A percentile compares a stretch with the other conserved stretches of the same genome.
phyloP scores from a whole-genome alignment of 2,113 vertebrate species.

The Malurus alboscapulatus region DNA sequence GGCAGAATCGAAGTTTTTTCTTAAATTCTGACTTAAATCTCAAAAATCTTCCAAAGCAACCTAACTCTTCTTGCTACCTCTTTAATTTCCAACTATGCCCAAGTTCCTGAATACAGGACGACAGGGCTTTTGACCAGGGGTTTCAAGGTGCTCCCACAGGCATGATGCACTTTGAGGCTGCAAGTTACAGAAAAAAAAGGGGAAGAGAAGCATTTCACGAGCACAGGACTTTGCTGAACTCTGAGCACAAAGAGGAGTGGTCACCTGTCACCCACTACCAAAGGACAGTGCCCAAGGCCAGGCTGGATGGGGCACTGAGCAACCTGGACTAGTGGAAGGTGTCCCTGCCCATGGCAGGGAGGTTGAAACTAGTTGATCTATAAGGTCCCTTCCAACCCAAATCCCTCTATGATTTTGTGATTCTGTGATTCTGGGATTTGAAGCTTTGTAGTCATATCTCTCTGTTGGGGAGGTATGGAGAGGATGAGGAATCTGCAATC shows the following conservation, averaged over 20 bases:
- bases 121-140: background rate
- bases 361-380: background rate
- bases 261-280: background rate
- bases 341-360: background rate
- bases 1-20: background rate
- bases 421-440: background rate
- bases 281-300: background rate
- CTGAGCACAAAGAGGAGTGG: background rate
- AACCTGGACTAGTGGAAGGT: background rate
- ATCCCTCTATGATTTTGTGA: background rate
- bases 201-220: background rate
- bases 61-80: background rate
- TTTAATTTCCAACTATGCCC: background rate
- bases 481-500: background rate
- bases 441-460: background rate
- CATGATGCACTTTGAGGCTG: background rate
- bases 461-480: fast-evolving
- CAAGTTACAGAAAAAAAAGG: background rate
- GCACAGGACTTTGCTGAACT: background rate
- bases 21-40: background rate
- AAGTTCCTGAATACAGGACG: background rate
- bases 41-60: background rate
- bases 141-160: background rate
- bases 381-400: background rate
- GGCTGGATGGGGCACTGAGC: background rate